Evolutionary conservation across 2,797 vertebrate genomes (phyloP), one percentile per base, ranked within the genome.

Genomic region (Scolopax rusticola): DNA sequence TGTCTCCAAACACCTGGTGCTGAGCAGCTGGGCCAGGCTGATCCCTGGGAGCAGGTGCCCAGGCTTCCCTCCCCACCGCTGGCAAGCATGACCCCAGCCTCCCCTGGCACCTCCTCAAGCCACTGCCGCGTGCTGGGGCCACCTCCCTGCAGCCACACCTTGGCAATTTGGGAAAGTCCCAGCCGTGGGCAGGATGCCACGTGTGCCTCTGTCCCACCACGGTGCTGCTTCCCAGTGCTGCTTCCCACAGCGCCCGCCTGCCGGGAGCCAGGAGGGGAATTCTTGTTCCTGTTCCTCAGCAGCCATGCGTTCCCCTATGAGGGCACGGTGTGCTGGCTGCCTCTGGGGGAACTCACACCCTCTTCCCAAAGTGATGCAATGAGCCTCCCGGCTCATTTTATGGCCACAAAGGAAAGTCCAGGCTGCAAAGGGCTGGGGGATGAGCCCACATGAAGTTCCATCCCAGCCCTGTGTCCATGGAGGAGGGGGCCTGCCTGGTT

Each of bases 241-340:
- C 54, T 48, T 36, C 61, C 54, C 3, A 0, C 38, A 51, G 43
- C 1, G 0, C 54, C 41, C 5, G 3, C 32, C 11, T 1, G 2
- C 70, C 2, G 1, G 40, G 32, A 89, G 33, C 32, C 59, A 33
- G 33, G 28, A 73, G 81, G 70, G 67, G 75, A 93, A 59, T 43
- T 91, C 24, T 27, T 20, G 25, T 25, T 45, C 23, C 38, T 73
- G 59, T 25, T 78, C 28, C 57, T 36, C 61, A n/a, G 33, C 48
- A 93, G 57, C 53, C 9, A 1, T 8, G 51, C 2, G 1, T 45
- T 80, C 30, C 53, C 43, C 43, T 5, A 48, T 1, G 3, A 71
- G 57, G 41, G 28, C 48, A 32, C 0, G 0, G 9, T 0, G 0
- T 40, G 59, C 59, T 4, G 1, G 25, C 40, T 5, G 12, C 45